Base-by-base conservation (phyloP, 2,113 vertebrate genomes). In the Apus apus region DNA sequence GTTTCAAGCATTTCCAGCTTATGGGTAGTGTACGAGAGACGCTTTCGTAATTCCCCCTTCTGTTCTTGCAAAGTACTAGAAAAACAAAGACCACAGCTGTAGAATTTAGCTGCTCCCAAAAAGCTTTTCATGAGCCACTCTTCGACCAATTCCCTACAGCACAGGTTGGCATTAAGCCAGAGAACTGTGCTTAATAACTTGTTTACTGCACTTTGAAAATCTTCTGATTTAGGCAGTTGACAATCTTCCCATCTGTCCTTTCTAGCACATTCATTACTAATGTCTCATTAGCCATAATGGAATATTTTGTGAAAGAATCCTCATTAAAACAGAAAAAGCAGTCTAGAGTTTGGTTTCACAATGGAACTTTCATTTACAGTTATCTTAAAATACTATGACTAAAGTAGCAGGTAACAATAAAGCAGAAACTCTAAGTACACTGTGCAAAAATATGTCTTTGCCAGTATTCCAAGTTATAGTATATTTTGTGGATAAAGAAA, bases 1-100 rank as follows among this genome's bases (percentile, higher is more conserved):
- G 97, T 98, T 97, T 99, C 99, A 95, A 99, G 98, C 98, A 98
- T 99, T 97, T 99, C 99, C 97, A 99, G 98, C 95, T 98, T 99
- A 97, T 99, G 99, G 70, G 99, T 98, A 81, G 99, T 99, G 97
- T 99, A 99, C 6, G 98, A 98, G 65, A 99, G 98, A 65, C 98
- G 99, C 96, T 99, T 99, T 65, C 99, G 99, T 96, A 99, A 98
- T 97, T 99, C 99, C 75, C 99, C 99, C 97, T 99, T 99, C 98
- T 99, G 99, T 97, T 99, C 99, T 93, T 99, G 99, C 96, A 99
- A 96, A 85, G 98, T 98, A 93, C 99, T 99, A 97, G 93, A 98
- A 98, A 84, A 97, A 98, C 92, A 98, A 96, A 97, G 89, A 97
- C 88, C 87, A 96, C 89, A 95, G 89, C 94, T 94, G 85, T 96